Conservation (phyloP, 2,113 vertebrate genomes). For the Heterotilapia buettikoferi region DNA sequence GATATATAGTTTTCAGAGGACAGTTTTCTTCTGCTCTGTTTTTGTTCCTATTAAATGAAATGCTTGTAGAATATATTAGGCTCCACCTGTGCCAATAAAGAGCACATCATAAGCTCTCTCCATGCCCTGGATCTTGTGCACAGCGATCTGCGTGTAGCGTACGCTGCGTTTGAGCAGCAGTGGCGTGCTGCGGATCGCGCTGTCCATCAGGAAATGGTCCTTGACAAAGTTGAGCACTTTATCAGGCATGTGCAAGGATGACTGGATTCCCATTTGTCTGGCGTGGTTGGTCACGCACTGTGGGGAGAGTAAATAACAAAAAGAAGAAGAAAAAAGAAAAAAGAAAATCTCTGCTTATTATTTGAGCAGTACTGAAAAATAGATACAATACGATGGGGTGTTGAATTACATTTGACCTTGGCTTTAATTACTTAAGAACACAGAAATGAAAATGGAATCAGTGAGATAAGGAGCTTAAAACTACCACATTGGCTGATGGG, state of each 20-base stretch:
- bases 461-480: background rate
- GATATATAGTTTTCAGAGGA: background rate
- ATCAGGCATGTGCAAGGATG: conserved; percentile 89
- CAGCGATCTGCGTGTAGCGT: conserved; percentile 82
- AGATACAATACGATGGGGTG: background rate
- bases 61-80: background rate
- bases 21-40: background rate
- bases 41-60: background rate
- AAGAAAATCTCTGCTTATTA: background rate
- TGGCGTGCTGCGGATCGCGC: conserved; percentile 78
- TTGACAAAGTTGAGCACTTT: conserved; percentile 94
- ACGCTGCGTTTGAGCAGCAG: conserved; percentile 80
- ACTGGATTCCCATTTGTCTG: conserved; percentile 80
- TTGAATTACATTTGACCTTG: background rate
- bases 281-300: conserved; percentile 85
- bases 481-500: background rate
- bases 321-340: background rate
- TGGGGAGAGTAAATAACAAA: background rate
- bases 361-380: background rate
- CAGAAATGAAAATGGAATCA: background rate
- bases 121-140: conserved; percentile 78
- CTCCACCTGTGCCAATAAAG: conserved; percentile 85
- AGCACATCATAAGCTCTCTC: conserved; percentile 78
- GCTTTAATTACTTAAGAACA: background rate
- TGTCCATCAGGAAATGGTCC: conserved; percentile 94